A percentile compares a stretch with the other conserved stretches of the same genome.
phyloP scores from a whole-genome alignment of 2,113 vertebrate species.

The Phalacrocorax carbo region DNA sequence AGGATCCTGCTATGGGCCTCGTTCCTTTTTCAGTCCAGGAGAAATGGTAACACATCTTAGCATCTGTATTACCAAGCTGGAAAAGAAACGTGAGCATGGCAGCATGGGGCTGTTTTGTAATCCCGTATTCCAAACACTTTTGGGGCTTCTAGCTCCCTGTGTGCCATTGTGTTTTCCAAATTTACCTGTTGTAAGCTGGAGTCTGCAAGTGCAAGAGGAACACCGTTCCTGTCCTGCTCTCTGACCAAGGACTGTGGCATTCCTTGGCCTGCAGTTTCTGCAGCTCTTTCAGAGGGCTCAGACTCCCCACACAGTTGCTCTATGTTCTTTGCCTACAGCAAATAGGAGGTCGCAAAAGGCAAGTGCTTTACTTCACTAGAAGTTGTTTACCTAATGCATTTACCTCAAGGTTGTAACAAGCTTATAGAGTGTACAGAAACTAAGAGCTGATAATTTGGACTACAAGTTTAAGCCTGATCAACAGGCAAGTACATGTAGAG shows the following conservation, averaged over 20 bases:
- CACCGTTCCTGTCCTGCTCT: background rate
- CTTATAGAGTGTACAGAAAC: background rate
- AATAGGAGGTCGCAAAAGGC: background rate
- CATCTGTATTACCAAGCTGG: background rate
- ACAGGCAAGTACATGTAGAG: background rate
- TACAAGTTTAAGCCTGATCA: background rate
- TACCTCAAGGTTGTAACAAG: background rate
- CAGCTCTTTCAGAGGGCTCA: background rate
- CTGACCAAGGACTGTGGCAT: background rate
- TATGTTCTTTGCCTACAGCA: background rate
- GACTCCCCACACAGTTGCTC: background rate
- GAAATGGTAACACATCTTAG: background rate
- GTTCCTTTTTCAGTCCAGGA: background rate
- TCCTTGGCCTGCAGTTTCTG: background rate
- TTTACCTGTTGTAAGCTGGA: background rate
- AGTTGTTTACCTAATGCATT: background rate
- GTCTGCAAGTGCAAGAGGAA: background rate
- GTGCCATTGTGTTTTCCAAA: background rate
- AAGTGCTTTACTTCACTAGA: background rate
- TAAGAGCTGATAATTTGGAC: background rate
- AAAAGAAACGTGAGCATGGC: background rate
- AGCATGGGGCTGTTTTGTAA: background rate
- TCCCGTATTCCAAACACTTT: background rate
- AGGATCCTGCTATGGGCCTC: background rate
- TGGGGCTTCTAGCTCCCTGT: background rate